phyloP scores from a whole-genome alignment of 2,797 vertebrate species.

The Ctenopoma multispine region DNA sequence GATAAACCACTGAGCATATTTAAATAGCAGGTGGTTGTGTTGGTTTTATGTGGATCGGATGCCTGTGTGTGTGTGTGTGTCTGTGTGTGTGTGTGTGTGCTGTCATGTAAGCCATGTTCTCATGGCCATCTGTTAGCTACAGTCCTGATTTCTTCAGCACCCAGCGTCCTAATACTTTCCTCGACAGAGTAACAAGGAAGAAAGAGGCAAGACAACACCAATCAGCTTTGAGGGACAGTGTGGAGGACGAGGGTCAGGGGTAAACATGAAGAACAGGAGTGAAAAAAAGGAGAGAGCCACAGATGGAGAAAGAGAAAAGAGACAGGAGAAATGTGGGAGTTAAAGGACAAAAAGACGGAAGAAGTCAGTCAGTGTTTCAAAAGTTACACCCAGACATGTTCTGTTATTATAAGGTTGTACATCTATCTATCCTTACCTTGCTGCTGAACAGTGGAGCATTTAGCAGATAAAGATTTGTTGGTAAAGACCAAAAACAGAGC shows the following conservation, averaged over 20 bases:
- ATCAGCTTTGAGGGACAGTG: neutral
- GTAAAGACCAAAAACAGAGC: neutral
- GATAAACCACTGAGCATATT: slow-evolving; percentile 57
- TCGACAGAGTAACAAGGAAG: neutral
- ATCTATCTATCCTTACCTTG: neutral
- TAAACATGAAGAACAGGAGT: neutral
- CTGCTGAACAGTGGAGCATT: neutral
- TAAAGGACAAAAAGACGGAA: neutral
- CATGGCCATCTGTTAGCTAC: slow-evolving; percentile 78
- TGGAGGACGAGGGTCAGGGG: slow-evolving; percentile 2
- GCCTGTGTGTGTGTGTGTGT: slow-evolving; percentile 19
- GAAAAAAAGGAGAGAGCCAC: neutral
- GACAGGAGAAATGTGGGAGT: slow-evolving; percentile 10
- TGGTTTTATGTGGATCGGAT: slow-evolving; percentile 34
- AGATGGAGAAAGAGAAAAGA: neutral
- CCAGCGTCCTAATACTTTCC: slow-evolving; percentile 20
- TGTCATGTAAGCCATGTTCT: slow-evolving; percentile 72
- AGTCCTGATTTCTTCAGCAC: slow-evolving; percentile 53
- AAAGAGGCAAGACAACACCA: slow-evolving; percentile 10
- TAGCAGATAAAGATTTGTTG: neutral
- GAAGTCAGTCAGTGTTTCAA: slow-evolving; percentile 2
- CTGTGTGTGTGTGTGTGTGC: slow-evolving; percentile 28
- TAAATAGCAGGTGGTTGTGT: slow-evolving; percentile 66
- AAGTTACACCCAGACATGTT: neutral
- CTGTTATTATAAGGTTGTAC: neutral